These are phyloP conservation scores for Keiferia lycopersicella DNA, from an alignment of 2,888 invertebrate genomes.

Conservation along the genomic window DNA sequence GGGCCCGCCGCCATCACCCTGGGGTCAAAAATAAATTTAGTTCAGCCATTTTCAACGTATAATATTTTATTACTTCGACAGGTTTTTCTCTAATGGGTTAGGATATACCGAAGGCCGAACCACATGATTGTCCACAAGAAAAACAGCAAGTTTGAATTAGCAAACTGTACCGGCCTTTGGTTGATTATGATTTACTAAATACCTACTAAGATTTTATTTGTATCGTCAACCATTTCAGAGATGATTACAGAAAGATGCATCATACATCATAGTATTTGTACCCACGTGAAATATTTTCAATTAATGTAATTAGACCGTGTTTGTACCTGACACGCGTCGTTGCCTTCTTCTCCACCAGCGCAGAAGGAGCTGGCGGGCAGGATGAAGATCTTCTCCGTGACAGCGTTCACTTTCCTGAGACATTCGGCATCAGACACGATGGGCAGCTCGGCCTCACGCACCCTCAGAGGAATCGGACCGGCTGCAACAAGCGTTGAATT, in stretches of 20 bases:
- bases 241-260: too few species aligned
- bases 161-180: too few species aligned
- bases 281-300: too few species aligned
- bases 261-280: too few species aligned
- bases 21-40: slow-evolving; percentile 22
- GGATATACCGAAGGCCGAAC: too few species aligned
- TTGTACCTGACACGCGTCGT: slow-evolving; percentile 93
- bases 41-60: neutral
- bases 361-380: slow-evolving; percentile 96
- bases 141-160: too few species aligned
- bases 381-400: slow-evolving; percentile 96
- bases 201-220: too few species aligned
- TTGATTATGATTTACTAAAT: too few species aligned
- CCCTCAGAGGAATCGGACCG: slow-evolving; percentile 94
- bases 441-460: slow-evolving; percentile 94
- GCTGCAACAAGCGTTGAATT: slow-evolving; percentile 69
- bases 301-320: too few species aligned
- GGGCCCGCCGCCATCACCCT: slow-evolving; percentile 97
- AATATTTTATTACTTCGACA: neutral
- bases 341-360: slow-evolving; percentile 95
- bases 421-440: slow-evolving; percentile 96
- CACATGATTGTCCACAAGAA: too few species aligned
- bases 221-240: too few species aligned
- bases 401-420: slow-evolving; percentile 95
- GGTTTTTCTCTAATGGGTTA: neutral